Evolutionary conservation across 2,888 invertebrate species (phyloP).

Genomic region (Rhyacophila evoluta): DNA sequence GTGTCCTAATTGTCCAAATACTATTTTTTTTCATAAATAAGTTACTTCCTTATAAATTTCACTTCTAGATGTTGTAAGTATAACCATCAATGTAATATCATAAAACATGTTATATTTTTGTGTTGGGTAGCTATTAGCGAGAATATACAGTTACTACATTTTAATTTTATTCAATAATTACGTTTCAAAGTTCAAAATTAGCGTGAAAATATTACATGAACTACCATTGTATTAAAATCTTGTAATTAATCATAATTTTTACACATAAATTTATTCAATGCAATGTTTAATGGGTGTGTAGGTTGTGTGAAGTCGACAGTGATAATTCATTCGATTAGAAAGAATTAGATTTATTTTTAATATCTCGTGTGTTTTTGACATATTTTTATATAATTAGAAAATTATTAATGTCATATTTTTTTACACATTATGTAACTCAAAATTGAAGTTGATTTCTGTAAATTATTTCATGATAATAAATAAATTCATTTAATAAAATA

Average conservation of each 20-base stretch:
- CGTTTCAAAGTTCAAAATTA: too few species aligned
- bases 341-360: not conserved
- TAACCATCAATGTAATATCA: not conserved
- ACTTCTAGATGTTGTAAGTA: not conserved
- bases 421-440: conserved; percentile 5
- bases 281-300: not conserved
- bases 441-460: not conserved
- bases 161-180: not conserved
- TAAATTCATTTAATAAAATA: too few species aligned
- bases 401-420: not conserved
- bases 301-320: not conserved
- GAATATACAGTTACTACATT: not conserved
- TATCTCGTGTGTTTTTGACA: not conserved
- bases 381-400: not conserved
- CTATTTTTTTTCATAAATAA: too few species aligned
- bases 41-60: not conserved
- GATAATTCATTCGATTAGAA: not conserved
- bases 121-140: not conserved
- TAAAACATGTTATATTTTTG: not conserved
- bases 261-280: not conserved
- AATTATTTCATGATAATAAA: not conserved
- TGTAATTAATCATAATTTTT: not conserved
- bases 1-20: too few species aligned
- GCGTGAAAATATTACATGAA: too few species aligned
- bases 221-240: not conserved